These are phyloP conservation scores for Macrophya alboannulata DNA, from an alignment of 2,888 invertebrate species.

Conservation along the genomic window DNA sequence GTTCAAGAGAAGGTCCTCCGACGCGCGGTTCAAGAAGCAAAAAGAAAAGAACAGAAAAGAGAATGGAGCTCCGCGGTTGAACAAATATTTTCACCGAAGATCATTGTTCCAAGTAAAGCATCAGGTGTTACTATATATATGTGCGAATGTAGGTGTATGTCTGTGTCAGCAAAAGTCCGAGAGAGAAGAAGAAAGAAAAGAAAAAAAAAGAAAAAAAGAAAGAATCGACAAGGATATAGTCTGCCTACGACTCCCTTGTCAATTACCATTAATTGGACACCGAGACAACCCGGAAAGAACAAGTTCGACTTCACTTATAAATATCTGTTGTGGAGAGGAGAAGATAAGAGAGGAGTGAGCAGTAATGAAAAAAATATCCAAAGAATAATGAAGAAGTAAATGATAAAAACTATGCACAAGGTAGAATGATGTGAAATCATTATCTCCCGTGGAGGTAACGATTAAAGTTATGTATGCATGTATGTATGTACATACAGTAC, in stretches of 20 bases:
- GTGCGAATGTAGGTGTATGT: not conserved
- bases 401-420: not conserved
- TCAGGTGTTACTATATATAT: conserved; percentile 6
- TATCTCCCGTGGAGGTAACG: not conserved
- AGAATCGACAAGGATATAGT: not conserved
- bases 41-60: not conserved
- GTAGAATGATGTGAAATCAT: conserved; percentile 5
- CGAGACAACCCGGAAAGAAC: conserved; percentile 47
- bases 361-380: not conserved
- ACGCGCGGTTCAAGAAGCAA: not conserved
- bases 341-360: not conserved
- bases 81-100: conserved; percentile 27
- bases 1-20: not conserved
- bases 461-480: not conserved
- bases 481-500: not conserved
- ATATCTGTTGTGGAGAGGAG: not conserved
- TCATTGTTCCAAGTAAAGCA: conserved; percentile 25
- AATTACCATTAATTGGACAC: conserved; percentile 52
- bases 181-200: not conserved
- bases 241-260: conserved; percentile 41
- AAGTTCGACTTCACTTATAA: conserved; percentile 14
- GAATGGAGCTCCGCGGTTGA: not conserved
- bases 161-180: not conserved
- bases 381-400: not conserved
- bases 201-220: conserved; percentile 25